Conservation (phyloP, 2,797 vertebrate species). For the Hippopotamyrus pictus region DNA sequence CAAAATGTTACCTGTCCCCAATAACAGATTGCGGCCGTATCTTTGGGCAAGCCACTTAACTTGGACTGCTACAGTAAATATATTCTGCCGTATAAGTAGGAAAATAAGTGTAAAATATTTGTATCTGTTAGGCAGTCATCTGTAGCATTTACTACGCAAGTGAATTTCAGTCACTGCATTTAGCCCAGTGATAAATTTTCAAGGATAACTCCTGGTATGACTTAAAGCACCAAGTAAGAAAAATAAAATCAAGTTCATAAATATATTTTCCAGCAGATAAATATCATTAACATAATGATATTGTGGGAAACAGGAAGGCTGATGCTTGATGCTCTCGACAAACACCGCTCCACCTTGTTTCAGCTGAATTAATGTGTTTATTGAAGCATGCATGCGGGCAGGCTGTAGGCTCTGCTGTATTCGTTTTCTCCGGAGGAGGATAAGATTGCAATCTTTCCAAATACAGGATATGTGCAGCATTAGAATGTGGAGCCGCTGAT, state of each 20-base stretch:
- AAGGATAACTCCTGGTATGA: neutral
- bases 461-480: neutral
- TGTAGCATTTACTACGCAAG: neutral
- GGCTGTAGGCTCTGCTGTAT: neutral
- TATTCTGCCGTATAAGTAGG: neutral
- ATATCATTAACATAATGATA: slow-evolving; percentile 12
- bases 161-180: neutral
- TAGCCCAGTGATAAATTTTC: neutral
- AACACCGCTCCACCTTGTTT: neutral
- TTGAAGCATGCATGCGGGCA: neutral
- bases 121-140: neutral
- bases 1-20: neutral
- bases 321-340: neutral
- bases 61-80: neutral
- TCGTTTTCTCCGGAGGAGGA: neutral
- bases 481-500: neutral
- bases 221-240: neutral
- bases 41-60: neutral
- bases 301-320: neutral
- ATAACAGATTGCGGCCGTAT: neutral
- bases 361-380: slow-evolving; percentile 4
- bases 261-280: neutral
- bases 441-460: neutral
- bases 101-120: neutral
- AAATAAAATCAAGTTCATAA: slow-evolving; percentile 1